Percentiles rank a stretch among this genome's conserved stretches.
These are phyloP conservation scores for Lithosia quadra DNA, from an alignment of 2,888 invertebrate genomes.

Conservation along the genomic window DNA sequence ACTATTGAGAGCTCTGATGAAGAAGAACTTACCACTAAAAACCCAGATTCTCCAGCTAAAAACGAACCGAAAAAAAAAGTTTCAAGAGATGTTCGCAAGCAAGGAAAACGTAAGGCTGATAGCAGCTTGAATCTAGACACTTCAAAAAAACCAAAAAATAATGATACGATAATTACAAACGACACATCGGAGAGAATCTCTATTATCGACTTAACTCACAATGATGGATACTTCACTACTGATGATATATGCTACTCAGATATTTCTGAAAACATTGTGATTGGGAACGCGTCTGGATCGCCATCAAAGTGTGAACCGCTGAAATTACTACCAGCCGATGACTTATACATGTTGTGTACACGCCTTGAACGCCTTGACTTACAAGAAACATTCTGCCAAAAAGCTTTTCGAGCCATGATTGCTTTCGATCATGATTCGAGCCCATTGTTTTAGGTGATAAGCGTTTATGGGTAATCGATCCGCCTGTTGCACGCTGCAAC, in stretches of 20 bases:
- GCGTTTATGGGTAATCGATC: slow-evolving; percentile 85
- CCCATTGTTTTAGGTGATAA: slow-evolving; percentile 83
- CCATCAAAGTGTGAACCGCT: no score
- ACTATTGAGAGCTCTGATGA: slow-evolving; percentile 84
- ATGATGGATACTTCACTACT: slow-evolving; percentile 51
- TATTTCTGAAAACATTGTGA: slow-evolving; percentile 75
- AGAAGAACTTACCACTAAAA: slow-evolving; percentile 68
- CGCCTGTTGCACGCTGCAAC: no score
- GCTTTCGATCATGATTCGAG: no score
- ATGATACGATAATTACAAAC: slow-evolving; percentile 36
- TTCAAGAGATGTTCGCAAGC: slow-evolving; percentile 46
- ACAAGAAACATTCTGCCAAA: slow-evolving; percentile 73
- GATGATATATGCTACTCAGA: slow-evolving; percentile 51
- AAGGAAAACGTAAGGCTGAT: slow-evolving; percentile 47
- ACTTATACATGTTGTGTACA: no score
- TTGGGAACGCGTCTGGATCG: slow-evolving; percentile 80
- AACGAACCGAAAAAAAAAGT: slow-evolving; percentile 51
- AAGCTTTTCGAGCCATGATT: slow-evolving; percentile 81
- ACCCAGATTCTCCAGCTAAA: slow-evolving; percentile 50
- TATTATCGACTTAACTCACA: slow-evolving; percentile 70
- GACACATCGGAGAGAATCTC: slow-evolving; percentile 43
- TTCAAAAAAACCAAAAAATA: slow-evolving; percentile 40
- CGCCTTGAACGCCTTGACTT: no score
- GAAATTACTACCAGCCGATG: no score
- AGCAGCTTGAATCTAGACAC: slow-evolving; percentile 47